Base-by-base conservation (phyloP, 2,888 invertebrate genomes). In the Panzeria rudis region DNA sequence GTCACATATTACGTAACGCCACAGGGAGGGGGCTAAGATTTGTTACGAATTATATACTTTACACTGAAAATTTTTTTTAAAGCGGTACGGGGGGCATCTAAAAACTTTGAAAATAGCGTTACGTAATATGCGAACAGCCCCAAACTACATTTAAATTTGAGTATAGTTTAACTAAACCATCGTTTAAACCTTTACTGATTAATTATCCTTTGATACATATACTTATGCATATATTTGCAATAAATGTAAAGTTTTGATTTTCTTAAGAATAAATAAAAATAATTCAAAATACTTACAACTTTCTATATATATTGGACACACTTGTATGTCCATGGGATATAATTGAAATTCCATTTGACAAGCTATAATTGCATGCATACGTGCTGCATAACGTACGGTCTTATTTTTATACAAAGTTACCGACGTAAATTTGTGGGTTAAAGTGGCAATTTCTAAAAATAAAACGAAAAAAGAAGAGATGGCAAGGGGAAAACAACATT, bases 281-380 rank as follows among this genome's bases (percentile, higher is more conserved):
- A 41, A 56, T 73, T 11, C 17, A 38, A 59, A 84, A 61, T 89
- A 95, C 96, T 95, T 92, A 97, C 97, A 97, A 91, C 97, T 97
- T 92, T 97, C 97, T 86, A 97, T 95, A 88, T 95, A 95, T 89
- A 97, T 95, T 11, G 96, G 96, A 89, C 97, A 97, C 44, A 95
- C 95, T 94, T 97, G 97, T 88, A 96, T 96, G 91, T 97, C 97
- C 95, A 97, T 96, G 29, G 97, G 97, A 90, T 97, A 97, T 71
- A 96, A 94, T 91, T 96, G 96, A 91, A 97, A 97, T 91, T 97
- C 96, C 96, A 97, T 97, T 93, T 96, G 96, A 91, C 97, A 97
- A 83, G 96, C 97, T 73, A 97, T 95, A 88, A 96, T 96, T 0
- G 96, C 96, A 90, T 97, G 96, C 96, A 97, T 96, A 86, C 97